Base-by-base conservation (phyloP, 2,797 vertebrate species). In the Liparis tanakae region DNA sequence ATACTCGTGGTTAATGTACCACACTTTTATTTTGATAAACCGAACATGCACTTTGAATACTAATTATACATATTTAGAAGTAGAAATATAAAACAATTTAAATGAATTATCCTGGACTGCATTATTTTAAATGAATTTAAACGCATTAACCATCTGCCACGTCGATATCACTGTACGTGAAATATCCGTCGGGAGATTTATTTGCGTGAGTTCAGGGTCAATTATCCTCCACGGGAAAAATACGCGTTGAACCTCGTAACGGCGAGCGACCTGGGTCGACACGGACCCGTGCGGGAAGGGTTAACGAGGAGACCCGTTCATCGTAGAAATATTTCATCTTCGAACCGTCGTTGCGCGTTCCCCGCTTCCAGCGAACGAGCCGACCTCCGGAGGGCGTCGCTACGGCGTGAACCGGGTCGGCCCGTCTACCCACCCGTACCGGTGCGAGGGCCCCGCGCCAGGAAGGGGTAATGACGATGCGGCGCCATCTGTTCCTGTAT, bases 401-500 rank as follows among this genome's bases (percentile, higher is more conserved):
- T 60, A 5, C 78, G 55, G 76, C 34, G 1, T 6, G 61, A 72
- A 55, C 55, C 78, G 79, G 67, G 73, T 82, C 25, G 79, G 55
- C 62, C 71, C 33, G 18, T 55, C 22, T 22, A 76, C 74, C 66
- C 65, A 67, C 41, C 18, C 10, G 14, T 43, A 56, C 58, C 65
- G 22, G 10, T 39, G 33, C 6, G 43, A 83, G 69, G 59, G 75
- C 86, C 13, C 5, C 0, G 3, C 0, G 80, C 86, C 87, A 89
- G 79, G 57, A 83, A 66, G 70, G 70, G 37, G 70, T 77, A 80
- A 88, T 89, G 81, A 86, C 79, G 81, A 89, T 73, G 78, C 18
- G 20, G 12, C 6, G 61, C 86, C 89, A 88, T 88, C 86, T 91
- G 85, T 88, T 65, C 81, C 90, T n/a, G 74, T 85, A 83, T 72